Evolutionary conservation across 2,113 vertebrate genomes (phyloP).

Genomic region (Anser cygnoides): DNA sequence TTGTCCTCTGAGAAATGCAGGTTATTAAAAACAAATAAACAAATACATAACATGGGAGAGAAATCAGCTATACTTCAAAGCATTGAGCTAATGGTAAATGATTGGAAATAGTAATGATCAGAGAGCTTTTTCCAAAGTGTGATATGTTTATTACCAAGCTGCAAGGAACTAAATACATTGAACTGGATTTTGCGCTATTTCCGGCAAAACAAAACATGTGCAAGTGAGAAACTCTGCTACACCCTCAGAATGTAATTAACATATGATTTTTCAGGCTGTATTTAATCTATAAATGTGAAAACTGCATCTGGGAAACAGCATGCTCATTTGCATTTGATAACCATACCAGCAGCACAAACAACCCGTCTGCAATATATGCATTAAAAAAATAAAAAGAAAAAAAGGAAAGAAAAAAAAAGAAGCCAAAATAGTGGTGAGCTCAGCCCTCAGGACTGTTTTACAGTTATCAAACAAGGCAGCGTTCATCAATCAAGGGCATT

Average conservation of each 20-base stretch:
- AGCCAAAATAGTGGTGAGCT: neutral
- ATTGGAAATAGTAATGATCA: neutral
- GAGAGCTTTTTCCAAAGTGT: neutral
- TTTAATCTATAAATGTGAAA: slow-evolving; percentile 39
- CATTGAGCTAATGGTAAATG: neutral
- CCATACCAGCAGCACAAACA: slow-evolving; percentile 9
- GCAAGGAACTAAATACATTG: neutral
- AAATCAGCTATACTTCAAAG: neutral
- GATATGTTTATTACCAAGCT: neutral
- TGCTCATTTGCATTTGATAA: slow-evolving; percentile 39
- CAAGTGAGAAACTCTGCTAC: slow-evolving; percentile 19
- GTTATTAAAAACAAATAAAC: neutral
- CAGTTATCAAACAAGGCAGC: neutral
- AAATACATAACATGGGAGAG: fast-evolving
- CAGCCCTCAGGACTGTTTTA: neutral
- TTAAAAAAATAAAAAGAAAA: neutral
- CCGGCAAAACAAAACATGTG: slow-evolving; percentile 49
- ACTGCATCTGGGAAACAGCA: slow-evolving; percentile 36
- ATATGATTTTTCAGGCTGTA: slow-evolving; percentile 14
- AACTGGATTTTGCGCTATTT: slow-evolving; percentile 24
- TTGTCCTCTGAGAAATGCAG: neutral
- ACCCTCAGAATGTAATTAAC: slow-evolving; percentile 39
- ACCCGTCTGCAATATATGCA: neutral
- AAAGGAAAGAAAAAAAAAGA: neutral
- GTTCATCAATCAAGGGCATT: neutral